A percentile compares a stretch with the other conserved stretches of the same genome.
Evolutionary conservation across 1,140 invertebrate genomes (phyloP).

Genomic region (Grapholita molesta): DNA sequence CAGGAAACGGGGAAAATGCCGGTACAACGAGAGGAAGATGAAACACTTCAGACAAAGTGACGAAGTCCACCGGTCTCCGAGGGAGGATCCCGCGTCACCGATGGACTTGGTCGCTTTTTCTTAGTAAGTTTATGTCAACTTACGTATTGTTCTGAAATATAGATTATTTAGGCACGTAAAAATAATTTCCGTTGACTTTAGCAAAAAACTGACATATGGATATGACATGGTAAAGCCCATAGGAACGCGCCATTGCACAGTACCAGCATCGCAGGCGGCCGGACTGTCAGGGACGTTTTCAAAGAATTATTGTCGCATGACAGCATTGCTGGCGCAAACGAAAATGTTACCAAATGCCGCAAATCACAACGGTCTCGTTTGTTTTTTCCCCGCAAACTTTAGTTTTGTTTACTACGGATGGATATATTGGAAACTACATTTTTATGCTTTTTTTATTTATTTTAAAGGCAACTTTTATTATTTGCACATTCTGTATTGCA

Average conservation of each 20-base stretch:
- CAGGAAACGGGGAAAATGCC: too few relatives aligned
- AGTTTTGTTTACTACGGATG: neutral
- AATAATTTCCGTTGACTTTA: slow-evolving; percentile 23
- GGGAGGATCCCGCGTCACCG: too few relatives aligned
- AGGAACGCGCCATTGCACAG: slow-evolving; percentile 26
- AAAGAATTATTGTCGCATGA: slow-evolving; percentile 64
- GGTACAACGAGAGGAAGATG: too few relatives aligned
- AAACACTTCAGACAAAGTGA: too few relatives aligned
- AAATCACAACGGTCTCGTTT: slow-evolving; percentile 39
- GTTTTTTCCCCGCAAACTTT: slow-evolving; percentile 31
- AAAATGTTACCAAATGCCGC: slow-evolving; percentile 42
- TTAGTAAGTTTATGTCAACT: too few relatives aligned
- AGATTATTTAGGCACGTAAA: neutral
- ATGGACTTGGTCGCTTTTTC: too few relatives aligned
- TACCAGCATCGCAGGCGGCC: slow-evolving; percentile 21
- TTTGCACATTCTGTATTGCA: neutral
- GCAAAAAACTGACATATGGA: slow-evolving; percentile 33
- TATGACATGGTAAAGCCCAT: slow-evolving; percentile 51
- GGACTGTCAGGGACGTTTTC: slow-evolving; percentile 53
- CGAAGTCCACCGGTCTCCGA: too few relatives aligned
- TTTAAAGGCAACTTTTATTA: slow-evolving; percentile 34
- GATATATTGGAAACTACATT: neutral
- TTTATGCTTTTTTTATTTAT: neutral
- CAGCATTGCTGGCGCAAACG: slow-evolving; percentile 37
- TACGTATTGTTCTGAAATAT: neutral